Evolutionary conservation across 2,888 invertebrate species (phyloP), one percentile per base, ranked within the genome.

Genomic region (Scaptomyza caliginosa): DNA sequence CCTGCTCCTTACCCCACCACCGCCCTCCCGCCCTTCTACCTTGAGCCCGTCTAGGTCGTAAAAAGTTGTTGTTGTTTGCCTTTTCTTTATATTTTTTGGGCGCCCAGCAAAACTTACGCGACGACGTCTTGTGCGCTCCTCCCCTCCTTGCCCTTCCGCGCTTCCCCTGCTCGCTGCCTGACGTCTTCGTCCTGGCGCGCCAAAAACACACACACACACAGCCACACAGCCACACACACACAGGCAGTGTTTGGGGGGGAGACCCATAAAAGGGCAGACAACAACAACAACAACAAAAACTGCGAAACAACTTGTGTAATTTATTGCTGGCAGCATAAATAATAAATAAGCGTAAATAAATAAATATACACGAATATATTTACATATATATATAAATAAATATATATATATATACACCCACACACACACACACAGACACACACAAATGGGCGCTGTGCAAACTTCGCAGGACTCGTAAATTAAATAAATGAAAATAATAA

Each of bases 291-390:
- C 48, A 54, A 43, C 62, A 49, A 42, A 56, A 30, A 30, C 32
- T 13, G 32, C 32, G 32, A 32, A 56, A 54, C 52, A 63, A 77
- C 78, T 74, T 71, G 82, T 88, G 88, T 89, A 89, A 89, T 89
- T 89, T 89, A 89, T 89, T 88, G 88, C 77, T 81, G 82, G 74
- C 80, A 81, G 78, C 86, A 87, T 89, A 89, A 89, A 89, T 89
- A 89, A 89, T 87, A 88, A 87, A 86, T 85, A 83, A 86, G 76
- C 85, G 83, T 83, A 86, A 85, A 88, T 83, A 89, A 84, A 86
- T 88, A 82, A 76, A 82, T 76, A 84, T 68, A 75, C 30, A 81
- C 63, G 64, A 58, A 72, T 72, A 66, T 63, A 68, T 45, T 34
- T 39, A 69, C 58, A 67, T 42, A 36, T 45, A 42, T 32, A 50